Evolutionary conservation across 1,140 invertebrate species (phyloP), one percentile per base, ranked within the genome.

Genomic region (Zophobas atratus): DNA sequence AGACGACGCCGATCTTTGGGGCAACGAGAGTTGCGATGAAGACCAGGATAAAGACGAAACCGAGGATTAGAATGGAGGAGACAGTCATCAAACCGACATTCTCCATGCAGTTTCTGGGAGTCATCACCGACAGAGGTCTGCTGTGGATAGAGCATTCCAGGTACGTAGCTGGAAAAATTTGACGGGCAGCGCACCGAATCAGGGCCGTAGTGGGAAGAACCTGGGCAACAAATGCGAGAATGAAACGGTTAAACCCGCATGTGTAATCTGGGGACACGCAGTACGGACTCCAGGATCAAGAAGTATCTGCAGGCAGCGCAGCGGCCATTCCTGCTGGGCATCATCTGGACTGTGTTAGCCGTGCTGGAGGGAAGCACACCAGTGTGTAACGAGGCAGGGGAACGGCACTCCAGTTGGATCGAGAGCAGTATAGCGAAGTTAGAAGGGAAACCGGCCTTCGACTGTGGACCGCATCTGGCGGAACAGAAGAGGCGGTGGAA

Each of bases 251-350:
- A 77, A 67, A 55, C 74, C 75, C 51, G 79, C 76, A 41, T 43
- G 48, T 0, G 79, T 75, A 53, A 57, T 82, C 4, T 80, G 79
- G 75, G 79, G 6, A 20, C n/a, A 72, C 34, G 6, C 51, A 6
- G 20, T 8, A 33, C 71, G 80, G 20, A 20, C 35, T 41, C 46
- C 0, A 70, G 70, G 49, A 57, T 78, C n/a, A 39, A 3, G n/a
- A 67, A 46, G 55, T 74, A 80, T 33, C 48, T 82, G 46, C 32
- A 20, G 41, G 75, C 81, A 0, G 76, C 72, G 8, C 72, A 80
- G 32, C 72, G 81, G 43, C 46, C 76, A 6, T 78, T 79, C 48
- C 8, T 80, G 6, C 32, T 78, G 4, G 70, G 67, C 1, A 67
- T 81, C 35, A 73, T 39, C 3, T 39, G 6, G 36, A 57, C n/a